A percentile compares a stretch with the other conserved stretches of the same genome.
These are phyloP conservation scores for Saccostrea echinata DNA, from an alignment of 1,140 invertebrate species.

Conservation along the genomic window DNA sequence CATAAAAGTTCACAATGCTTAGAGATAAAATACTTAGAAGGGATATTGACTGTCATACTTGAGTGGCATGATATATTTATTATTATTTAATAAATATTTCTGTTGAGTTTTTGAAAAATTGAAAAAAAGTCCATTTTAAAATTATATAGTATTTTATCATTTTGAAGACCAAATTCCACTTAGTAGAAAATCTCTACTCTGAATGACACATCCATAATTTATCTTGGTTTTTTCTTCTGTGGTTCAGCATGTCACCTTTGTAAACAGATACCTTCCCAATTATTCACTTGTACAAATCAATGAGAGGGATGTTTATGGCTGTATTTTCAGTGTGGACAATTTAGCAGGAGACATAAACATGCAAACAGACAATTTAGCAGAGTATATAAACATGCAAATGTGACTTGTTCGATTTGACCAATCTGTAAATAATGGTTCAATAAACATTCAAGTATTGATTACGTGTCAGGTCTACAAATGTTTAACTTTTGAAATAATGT, in stretches of 20 bases:
- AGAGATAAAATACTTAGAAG: no score
- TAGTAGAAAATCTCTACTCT: no score
- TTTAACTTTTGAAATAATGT: slow-evolving; percentile 28
- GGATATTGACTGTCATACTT: no score
- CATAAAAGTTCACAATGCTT: no score
- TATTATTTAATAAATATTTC: no score
- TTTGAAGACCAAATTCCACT: no score
- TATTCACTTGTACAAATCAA: slow-evolving; percentile 8
- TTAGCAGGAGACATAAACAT: neutral
- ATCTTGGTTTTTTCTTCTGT: neutral
- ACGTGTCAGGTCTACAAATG: slow-evolving; percentile 8
- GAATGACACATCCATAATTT: no score
- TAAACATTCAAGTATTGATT: slow-evolving; percentile 31
- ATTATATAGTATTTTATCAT: no score
- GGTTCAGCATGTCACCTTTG: slow-evolving; percentile 6
- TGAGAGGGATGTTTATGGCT: slow-evolving; percentile 1
- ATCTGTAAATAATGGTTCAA: slow-evolving; percentile 7
- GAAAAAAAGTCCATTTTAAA: no score
- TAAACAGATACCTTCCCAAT: neutral
- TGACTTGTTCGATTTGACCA: slow-evolving; percentile 19
- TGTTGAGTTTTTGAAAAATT: no score
- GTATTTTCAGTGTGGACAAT: neutral
- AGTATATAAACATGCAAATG: slow-evolving; percentile 29
- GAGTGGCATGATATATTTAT: no score
- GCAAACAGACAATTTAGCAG: slow-evolving; percentile 5